Evolutionary conservation across 2,888 invertebrate genomes (phyloP), one percentile per base, ranked within the genome.

Genomic region (Ariolimax columbianus): DNA sequence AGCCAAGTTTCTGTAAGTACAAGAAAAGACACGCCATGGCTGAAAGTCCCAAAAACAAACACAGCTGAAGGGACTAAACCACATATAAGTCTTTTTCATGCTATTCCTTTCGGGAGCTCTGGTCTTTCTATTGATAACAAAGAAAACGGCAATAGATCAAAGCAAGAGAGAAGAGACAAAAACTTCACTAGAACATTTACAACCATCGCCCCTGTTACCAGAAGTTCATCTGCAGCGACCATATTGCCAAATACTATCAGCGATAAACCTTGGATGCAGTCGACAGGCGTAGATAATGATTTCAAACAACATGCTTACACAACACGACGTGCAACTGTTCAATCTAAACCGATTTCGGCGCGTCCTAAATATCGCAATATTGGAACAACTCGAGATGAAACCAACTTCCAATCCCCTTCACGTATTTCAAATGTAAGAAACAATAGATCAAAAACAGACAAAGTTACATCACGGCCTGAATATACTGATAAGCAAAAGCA

Each of bases 81-180:
- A 59, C 59, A 55, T 19, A 78, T 59, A 17, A 78, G 77, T 59
- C 59, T 63, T 0, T 78, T 78, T 38, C 77, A 78, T 47, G 77
- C 77, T 14, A 78, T 63, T 19, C 77, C 63, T 38, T 63, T 63
- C 38, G 11, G n/a, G 1, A 47, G 40, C 38, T 38, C 19, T 23
- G n/a, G 40, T n/a, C 0, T 38, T 14, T 33, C 36, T n/a, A 23
- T 51, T 2, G 9, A 51, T 17, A 23, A 19, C 33, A 33, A 51
- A 6, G n/a, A n/a, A 33, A 30, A 75, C 23, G 4, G 2, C 23
- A 47, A 14, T 2, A 51, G 4, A n/a, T 55, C 30, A 3, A 33
- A 3, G 3, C 1, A 3, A 30, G 73, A 30, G 30, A 30, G 47
- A 40, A 40, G 26, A 26, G 40, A 40, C 2, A 40, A 72, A 19